phyloP scores from a whole-genome alignment of 2,113 vertebrate species.

The Poicephalus meyeri region DNA sequence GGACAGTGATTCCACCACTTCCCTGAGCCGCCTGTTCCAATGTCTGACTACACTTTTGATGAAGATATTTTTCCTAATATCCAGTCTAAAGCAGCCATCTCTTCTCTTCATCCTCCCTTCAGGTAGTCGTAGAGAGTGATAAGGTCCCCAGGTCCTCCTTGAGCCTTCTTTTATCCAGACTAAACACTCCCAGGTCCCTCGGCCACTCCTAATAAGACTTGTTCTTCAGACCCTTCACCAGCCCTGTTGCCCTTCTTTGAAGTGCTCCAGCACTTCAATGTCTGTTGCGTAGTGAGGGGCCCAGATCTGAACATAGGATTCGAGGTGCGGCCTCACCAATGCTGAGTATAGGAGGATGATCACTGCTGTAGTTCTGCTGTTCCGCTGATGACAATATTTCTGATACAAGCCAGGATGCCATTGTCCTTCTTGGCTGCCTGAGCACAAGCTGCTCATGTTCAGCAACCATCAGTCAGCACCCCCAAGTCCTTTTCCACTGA shows the following conservation, averaged over 20 bases:
- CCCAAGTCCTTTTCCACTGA: neutral
- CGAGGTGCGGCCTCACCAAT: fast-evolving
- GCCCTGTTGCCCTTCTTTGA: neutral
- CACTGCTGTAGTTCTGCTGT: neutral
- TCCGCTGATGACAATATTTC: neutral
- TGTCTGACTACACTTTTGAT: neutral
- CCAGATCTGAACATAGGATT: neutral
- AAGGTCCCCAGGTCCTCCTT: neutral
- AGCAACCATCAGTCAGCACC: neutral
- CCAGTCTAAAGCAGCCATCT: neutral
- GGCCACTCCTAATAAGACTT: neutral
- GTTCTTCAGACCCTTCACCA: neutral
- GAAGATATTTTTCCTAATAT: neutral
- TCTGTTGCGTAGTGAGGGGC: neutral
- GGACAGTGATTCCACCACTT: neutral
- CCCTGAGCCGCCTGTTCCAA: neutral
- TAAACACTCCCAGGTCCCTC: neutral
- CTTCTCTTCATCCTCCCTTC: neutral
- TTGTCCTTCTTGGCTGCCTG: neutral
- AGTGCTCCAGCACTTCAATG: neutral
- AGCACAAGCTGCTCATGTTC: neutral
- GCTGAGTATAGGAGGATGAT: fast-evolving
- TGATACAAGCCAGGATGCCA: neutral
- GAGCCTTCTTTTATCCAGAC: neutral
- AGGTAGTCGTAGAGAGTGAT: neutral